Percentiles rank a stretch among this genome's conserved stretches.
phyloP scores from a whole-genome alignment of 2,113 vertebrate genomes.

The Helogale parvula region DNA sequence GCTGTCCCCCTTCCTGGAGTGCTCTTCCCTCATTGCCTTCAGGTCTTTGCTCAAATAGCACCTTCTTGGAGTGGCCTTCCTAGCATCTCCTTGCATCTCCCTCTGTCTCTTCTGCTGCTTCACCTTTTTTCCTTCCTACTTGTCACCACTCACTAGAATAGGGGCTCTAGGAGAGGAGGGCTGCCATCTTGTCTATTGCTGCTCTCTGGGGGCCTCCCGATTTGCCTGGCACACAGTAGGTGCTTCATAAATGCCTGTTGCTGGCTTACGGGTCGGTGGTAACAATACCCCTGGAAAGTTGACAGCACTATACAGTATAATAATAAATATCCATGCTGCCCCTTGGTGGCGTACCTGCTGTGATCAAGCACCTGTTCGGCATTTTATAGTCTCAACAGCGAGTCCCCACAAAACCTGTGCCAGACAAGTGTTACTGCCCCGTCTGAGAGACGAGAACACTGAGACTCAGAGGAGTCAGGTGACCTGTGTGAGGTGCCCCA shows the following conservation, averaged over 20 bases:
- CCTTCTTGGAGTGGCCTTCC: neutral
- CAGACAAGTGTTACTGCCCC: neutral
- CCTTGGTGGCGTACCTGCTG: rapidly evolving
- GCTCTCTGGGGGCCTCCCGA: neutral
- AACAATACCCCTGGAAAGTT: neutral
- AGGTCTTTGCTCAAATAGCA: neutral
- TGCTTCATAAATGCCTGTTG: neutral
- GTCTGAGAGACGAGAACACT: neutral
- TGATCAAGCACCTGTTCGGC: rapidly evolving
- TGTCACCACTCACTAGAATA: neutral
- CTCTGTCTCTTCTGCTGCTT: neutral
- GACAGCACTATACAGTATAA: neutral
- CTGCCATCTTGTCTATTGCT: neutral
- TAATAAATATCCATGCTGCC: rapidly evolving
- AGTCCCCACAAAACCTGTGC: neutral
- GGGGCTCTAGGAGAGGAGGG: neutral
- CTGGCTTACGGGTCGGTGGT: neutral
- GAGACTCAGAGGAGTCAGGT: neutral
- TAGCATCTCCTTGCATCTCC: too few relatives aligned
- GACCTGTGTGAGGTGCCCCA: neutral
- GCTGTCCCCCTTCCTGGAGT: neutral
- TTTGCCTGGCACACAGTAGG: neutral
- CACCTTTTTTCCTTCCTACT: neutral
- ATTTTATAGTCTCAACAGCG: neutral
- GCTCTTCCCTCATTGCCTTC: neutral